A percentile compares a stretch with the other conserved stretches of the same genome.
These are phyloP conservation scores for Morone chrysops DNA, from an alignment of 2,113 vertebrate genomes.

Conservation along the genomic window DNA sequence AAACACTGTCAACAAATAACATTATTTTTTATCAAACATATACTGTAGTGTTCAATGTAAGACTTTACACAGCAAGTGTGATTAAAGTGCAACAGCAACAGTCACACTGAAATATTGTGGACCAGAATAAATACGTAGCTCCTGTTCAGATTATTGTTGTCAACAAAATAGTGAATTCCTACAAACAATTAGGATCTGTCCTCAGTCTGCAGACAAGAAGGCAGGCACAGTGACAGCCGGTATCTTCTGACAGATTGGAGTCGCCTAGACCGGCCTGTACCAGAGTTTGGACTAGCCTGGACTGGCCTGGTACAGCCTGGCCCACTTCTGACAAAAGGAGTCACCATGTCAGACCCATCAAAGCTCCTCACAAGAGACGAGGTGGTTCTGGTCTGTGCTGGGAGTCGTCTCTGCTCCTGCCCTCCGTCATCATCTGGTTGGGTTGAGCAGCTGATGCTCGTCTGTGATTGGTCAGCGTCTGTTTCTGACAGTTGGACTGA, in stretches of 20 bases:
- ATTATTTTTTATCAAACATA: constrained; percentile 6
- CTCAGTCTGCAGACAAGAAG: constrained; percentile 52
- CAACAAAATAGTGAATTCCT: not conserved
- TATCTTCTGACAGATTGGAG: constrained; percentile 14
- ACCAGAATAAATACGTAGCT: not conserved
- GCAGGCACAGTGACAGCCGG: constrained; percentile 56
- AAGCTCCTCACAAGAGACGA: not conserved
- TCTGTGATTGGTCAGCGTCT: not conserved
- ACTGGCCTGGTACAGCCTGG: not conserved
- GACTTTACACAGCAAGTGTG: not conserved
- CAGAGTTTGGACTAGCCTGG: not conserved
- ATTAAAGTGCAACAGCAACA: not conserved
- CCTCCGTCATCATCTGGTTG: constrained; percentile 1
- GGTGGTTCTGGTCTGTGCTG: not conserved
- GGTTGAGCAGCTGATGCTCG: not conserved
- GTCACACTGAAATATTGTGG: not conserved
- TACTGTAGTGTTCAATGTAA: not conserved
- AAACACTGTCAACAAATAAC: not conserved
- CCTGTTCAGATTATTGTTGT: not conserved
- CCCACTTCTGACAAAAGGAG: not conserved
- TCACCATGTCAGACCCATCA: not conserved
- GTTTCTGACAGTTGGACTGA: constrained; percentile 9
- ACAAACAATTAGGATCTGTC: constrained; percentile 13
- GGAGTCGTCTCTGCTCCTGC: not conserved
- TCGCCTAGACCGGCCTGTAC: not conserved